Evolutionary conservation across 2,888 invertebrate species (phyloP).

Genomic region (Aphidius colemani): DNA sequence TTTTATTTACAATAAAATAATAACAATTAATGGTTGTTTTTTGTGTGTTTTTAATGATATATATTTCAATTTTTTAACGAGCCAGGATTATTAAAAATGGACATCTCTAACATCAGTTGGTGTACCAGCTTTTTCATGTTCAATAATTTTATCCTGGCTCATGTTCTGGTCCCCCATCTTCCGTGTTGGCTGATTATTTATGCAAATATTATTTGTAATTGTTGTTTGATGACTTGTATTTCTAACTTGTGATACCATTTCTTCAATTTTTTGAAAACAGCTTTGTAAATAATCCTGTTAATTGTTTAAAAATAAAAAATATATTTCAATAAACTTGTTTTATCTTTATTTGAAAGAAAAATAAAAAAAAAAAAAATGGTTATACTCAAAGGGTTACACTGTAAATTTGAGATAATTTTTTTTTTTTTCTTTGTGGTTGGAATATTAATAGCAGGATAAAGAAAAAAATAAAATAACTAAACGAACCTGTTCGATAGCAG

Average conservation of each 20-base stretch:
- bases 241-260: constrained; percentile 70
- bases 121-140: constrained; percentile 77
- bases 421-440: background rate
- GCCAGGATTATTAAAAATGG: constrained; percentile 66
- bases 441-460: no score
- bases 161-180: constrained; percentile 55
- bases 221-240: constrained; percentile 48
- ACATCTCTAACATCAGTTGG: constrained; percentile 87
- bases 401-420: no score
- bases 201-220: constrained; percentile 50
- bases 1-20: constrained; percentile 11
- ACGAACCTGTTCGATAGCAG: constrained; percentile 82
- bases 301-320: background rate
- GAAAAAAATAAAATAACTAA: constrained; percentile 15
- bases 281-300: constrained; percentile 79
- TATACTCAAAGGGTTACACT: background rate
- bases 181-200: constrained; percentile 40
- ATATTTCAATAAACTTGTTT: no score
- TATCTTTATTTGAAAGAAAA: background rate
- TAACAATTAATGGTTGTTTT: constrained; percentile 14
- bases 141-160: constrained; percentile 61
- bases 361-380: background rate
- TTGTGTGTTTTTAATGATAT: background rate
- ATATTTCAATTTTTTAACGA: constrained; percentile 17
- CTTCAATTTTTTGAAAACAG: constrained; percentile 80